Conservation (phyloP, 2,888 invertebrate species). For the Heteropelma amictum region DNA sequence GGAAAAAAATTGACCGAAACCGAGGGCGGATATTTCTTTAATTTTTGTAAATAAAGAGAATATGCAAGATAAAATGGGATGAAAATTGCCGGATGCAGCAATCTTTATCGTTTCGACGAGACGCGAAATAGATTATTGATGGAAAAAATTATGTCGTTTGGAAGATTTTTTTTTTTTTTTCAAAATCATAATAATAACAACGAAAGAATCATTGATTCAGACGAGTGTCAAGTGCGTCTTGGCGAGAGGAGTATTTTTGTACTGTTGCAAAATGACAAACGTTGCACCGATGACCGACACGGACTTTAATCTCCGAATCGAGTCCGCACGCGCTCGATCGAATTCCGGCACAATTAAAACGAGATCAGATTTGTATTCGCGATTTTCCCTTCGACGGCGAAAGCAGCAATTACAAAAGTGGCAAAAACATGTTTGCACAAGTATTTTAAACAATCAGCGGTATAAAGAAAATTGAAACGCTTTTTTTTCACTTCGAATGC, state of each 20-base stretch:
- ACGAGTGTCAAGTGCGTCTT: not conserved
- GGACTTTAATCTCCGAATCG: constrained; percentile 68
- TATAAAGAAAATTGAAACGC: too few species aligned
- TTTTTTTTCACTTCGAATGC: too few species aligned
- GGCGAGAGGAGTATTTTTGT: constrained; percentile 32
- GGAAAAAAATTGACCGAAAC: not conserved
- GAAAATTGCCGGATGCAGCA: too few species aligned
- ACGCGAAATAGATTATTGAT: too few species aligned
- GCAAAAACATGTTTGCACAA: too few species aligned
- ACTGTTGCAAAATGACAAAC: constrained; percentile 16
- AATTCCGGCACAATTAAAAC: constrained; percentile 68
- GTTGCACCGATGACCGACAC: constrained; percentile 44
- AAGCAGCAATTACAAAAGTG: too few species aligned
- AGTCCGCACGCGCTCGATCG: constrained; percentile 60
- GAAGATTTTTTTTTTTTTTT: too few species aligned
- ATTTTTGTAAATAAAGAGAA: too few species aligned
- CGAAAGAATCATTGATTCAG: not conserved
- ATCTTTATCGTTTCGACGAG: too few species aligned
- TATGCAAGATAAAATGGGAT: too few species aligned
- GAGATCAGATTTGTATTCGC: constrained; percentile 68
- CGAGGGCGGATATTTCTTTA: not conserved
- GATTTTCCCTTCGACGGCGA: constrained; percentile 42
- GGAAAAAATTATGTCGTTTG: too few species aligned
- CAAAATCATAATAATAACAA: not conserved
- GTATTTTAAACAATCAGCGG: too few species aligned